Evolutionary conservation across 2,888 invertebrate genomes (phyloP).

Genomic region (Megamerina dolium): DNA sequence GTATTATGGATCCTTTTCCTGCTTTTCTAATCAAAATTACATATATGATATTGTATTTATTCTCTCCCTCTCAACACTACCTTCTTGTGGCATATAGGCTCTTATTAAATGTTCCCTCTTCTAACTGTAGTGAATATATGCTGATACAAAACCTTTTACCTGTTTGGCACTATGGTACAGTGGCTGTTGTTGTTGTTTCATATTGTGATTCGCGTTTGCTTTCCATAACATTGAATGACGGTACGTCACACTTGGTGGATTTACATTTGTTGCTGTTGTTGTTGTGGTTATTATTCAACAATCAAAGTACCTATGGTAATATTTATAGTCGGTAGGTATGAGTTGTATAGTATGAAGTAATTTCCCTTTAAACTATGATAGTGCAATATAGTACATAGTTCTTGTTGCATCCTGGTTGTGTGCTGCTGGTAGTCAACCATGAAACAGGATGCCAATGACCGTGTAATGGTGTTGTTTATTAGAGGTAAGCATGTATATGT

Average conservation of each 20-base stretch:
- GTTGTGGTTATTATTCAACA: slow-evolving; percentile 8
- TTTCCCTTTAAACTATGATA: no score
- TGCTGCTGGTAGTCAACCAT: slow-evolving; percentile 41
- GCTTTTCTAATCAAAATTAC: no score
- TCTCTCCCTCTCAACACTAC: no score
- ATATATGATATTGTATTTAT: no score
- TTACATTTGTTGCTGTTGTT: slow-evolving; percentile 8
- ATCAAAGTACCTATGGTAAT: slow-evolving; percentile 4
- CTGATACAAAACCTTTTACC: no score
- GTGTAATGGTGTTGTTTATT: slow-evolving; percentile 35
- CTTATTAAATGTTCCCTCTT: no score
- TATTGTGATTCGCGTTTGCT: background rate
- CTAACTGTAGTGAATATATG: no score
- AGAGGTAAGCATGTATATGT: no score
- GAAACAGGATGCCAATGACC: slow-evolving; percentile 42
- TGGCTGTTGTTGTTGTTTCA: slow-evolving; percentile 5
- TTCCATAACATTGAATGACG: no score
- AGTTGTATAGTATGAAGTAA: slow-evolving; percentile 9
- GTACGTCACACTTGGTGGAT: slow-evolving; percentile 13
- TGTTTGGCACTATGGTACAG: background rate
- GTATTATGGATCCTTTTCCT: no score
- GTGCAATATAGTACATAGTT: no score
- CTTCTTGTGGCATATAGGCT: no score
- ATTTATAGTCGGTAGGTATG: slow-evolving; percentile 18
- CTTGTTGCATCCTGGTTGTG: slow-evolving; percentile 26